Base-by-base conservation (phyloP, 2,888 invertebrate genomes). In the Megaustenia siamemsis region DNA sequence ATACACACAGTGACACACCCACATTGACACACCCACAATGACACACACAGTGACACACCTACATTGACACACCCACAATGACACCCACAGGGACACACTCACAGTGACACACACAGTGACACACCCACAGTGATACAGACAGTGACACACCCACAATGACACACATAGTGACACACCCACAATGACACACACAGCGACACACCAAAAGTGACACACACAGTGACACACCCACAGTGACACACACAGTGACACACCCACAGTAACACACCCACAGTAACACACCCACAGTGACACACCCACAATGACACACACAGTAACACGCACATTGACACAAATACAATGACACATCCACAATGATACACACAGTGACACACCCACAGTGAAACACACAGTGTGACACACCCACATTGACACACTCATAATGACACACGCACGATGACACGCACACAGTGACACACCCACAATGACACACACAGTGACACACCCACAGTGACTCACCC, bases 111-210 rank as follows among this genome's bases (percentile, higher is more conserved):
- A 43, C 80, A 60, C 63, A 60, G 60, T 43, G 21, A 60, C 78
- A 60, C n/a, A 78, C 81, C 38, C 81, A 69, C 56, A 35, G 21
- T 24, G 1, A 35, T 35, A 32, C 68, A 49, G 15, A 35, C n/a
- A n/a, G n/a, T n/a, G n/a, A n/a, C n/a, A n/a, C n/a, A n/a, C n/a
- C n/a, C n/a, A n/a, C n/a, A n/a, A n/a, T n/a, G n/a, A n/a, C n/a
- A n/a, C n/a, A n/a, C n/a, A n/a, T n/a, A n/a, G n/a, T n/a, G n/a
- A n/a, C n/a, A n/a, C n/a, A n/a, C n/a, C n/a, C n/a, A n/a, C n/a
- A n/a, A n/a, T n/a, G n/a, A n/a, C n/a, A n/a, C 81, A 69, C 68
- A 71, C 53, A 45, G 28, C 32, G 35, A 60, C 63, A 78, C 63
- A 32, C 35, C 28, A n/a, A n/a, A n/a, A 53, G 49, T 45, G 49